Evolutionary conservation across 2,113 vertebrate species (phyloP).

Genomic region (Bufo gargarizans): DNA sequence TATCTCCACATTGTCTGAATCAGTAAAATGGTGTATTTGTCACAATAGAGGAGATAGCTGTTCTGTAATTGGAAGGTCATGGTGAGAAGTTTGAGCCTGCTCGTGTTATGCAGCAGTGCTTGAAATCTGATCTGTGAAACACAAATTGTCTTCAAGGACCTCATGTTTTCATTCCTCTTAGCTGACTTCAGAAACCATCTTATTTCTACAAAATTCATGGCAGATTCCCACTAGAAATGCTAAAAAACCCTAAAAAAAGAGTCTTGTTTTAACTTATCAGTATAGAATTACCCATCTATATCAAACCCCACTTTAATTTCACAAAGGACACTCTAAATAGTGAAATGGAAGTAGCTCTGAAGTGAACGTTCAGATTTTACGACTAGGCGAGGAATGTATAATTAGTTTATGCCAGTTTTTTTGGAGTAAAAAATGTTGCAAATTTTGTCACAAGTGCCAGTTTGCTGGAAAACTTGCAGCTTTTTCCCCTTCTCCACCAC

Average conservation of each 20-base stretch:
- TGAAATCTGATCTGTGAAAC: slow-evolving; percentile 45
- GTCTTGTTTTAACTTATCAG: not conserved
- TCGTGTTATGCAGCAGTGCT: slow-evolving; percentile 31
- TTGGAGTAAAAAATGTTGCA: too few relatives aligned
- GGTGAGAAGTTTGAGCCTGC: slow-evolving; percentile 26
- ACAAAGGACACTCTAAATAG: not conserved
- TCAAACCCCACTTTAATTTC: too few relatives aligned
- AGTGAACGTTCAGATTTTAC: not conserved
- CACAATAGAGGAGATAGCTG: slow-evolving; percentile 45
- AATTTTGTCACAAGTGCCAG: too few relatives aligned
- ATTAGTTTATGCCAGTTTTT: too few relatives aligned
- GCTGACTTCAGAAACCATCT: not conserved
- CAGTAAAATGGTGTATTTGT: slow-evolving; percentile 44
- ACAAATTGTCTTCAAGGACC: slow-evolving; percentile 39
- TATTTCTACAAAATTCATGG: not conserved
- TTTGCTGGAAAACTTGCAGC: too few relatives aligned
- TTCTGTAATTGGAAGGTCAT: slow-evolving; percentile 51
- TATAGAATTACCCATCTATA: not conserved
- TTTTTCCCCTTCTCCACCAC: too few relatives aligned
- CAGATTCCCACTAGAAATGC: not conserved
- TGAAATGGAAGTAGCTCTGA: not conserved
- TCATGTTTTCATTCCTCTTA: slow-evolving; percentile 38
- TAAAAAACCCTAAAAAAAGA: not conserved
- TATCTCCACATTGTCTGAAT: slow-evolving; percentile 52
- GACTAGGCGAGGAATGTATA: too few relatives aligned